Base-by-base conservation (phyloP, 1,140 invertebrate genomes). In the Metopolophium dirhodum region DNA sequence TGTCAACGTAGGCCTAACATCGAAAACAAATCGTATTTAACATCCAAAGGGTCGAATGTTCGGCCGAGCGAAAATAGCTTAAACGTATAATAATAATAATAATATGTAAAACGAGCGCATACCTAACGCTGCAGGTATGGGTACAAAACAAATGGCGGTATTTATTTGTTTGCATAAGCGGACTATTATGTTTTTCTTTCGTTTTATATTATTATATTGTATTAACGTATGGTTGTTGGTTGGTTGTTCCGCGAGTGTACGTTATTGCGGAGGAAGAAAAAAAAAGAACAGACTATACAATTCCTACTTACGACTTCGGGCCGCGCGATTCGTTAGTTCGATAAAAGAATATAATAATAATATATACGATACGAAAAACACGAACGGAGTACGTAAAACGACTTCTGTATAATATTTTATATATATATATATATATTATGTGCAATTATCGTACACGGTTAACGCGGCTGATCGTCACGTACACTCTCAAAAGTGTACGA, bases 11-110 rank as follows among this genome's bases (percentile, higher is more conserved):
- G 61, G 61, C 61, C n/a, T 77, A 1, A n/a, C 61, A n/a, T 77
- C 61, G n/a, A 77, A 77, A n/a, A 35, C 30, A 77, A 77, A 77
- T 77, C n/a, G 61, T 77, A 77, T 77, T 77, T 77, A n/a, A 77
- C n/a, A 77, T 77, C 61, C 61, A 77, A 30, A n/a, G 11, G 61
- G 61, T 77, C 61, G n/a, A 37, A 83, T 83, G 35, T 41, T 83
- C 82, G 22, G 8, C 82, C 35, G 2, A 83, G 22, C 82, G 37
- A 83, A 83, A 83, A 83, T 83, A 41, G 82, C 61, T 77, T 77
- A 77, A 77, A 77, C 35, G 35, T 23, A 37, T 37, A 37, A 37
- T 41, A 41, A 41, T 41, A 41, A 41, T 41, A 41, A 41, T 41
- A 41, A 9, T 83, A 83, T 41, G n/a, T 83, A 41, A 83, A 83